Percentiles rank a stretch among this genome's conserved stretches.
Conservation (phyloP, 2,113 vertebrate species). For the Hyperopisus bebe region DNA sequence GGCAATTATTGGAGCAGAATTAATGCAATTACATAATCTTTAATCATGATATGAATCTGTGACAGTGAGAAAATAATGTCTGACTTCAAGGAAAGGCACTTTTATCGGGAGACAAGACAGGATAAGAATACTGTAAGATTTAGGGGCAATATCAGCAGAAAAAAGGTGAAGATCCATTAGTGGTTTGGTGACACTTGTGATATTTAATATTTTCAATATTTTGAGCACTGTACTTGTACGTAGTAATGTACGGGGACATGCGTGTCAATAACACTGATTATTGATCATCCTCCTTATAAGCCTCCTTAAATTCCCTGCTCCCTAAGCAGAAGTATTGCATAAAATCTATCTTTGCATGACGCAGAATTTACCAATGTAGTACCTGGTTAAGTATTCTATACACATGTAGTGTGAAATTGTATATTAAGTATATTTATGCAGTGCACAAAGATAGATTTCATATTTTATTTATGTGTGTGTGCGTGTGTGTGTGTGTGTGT, state of each 20-base stretch:
- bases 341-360: no score
- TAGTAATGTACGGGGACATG: not conserved
- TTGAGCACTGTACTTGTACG: not conserved
- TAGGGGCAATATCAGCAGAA: not conserved
- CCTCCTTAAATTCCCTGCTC: not conserved
- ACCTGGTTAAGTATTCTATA: not conserved
- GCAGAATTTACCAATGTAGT: no score
- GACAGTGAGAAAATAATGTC: constrained; percentile 61
- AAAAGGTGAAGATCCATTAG: not conserved
- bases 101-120: not conserved
- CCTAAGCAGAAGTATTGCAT: not conserved
- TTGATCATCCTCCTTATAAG: not conserved
- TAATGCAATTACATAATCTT: constrained; percentile 71
- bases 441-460: not conserved
- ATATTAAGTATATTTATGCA: not conserved
- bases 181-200: not conserved
- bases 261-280: not conserved
- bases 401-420: not conserved
- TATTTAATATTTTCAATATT: not conserved
- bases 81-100: constrained; percentile 18
- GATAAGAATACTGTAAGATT: not conserved
- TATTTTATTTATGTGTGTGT: not conserved
- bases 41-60: constrained; percentile 65
- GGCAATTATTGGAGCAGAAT: constrained; percentile 71
- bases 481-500: no score